Base-by-base conservation (phyloP, 2,797 vertebrate species). In the Podargus strigoides region DNA sequence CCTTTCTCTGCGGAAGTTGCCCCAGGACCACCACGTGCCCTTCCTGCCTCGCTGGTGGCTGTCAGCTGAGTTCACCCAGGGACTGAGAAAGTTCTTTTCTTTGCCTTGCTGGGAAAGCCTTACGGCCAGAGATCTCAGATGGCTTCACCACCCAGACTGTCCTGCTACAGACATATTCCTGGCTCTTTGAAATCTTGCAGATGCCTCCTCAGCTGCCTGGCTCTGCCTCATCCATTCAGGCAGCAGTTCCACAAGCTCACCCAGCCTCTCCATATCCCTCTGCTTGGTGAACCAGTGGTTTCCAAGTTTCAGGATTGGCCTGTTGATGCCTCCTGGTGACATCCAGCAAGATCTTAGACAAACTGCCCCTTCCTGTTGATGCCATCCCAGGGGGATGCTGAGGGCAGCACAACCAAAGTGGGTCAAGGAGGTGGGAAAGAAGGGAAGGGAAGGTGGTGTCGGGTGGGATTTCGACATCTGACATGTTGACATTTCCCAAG, bases 401-500 rank as follows among this genome's bases (percentile, higher is more conserved):
- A 6, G 8, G 47, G 79, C 46, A 75, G 55, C 58, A 55, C 32
- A 53, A 46, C 20, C 12, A 30, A n/a, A 77, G 68, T 3, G 8
- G n/a, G 42, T 56, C 58, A 76, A 74, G 44, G 63, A 79, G 37
- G 49, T 6, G 16, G 68, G 2, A 14, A 60, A 53, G 66, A 79
- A 58, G 14, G n/a, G 66, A 44, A 79, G 63, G 53, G 64, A 90
- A 83, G 56, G 69, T 70, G 70, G 49, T 41, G 55, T 72, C 1
- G 7, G 67, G 82, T 80, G 78, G 86, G 87, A 94, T 95, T 94
- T 91, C 32, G 7, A 78, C 2, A 3, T 82, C 67, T 94, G 94
- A 94, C 90, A 95, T 37, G 37, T 88, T 95, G 96, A 89, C 2
- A 1, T 95, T 97, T 96, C 92, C 77, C 77, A 88, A 95, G 89